These are phyloP conservation scores for Asteroscopus sphinx DNA, from an alignment of 2,888 invertebrate species.

Conservation along the genomic window DNA sequence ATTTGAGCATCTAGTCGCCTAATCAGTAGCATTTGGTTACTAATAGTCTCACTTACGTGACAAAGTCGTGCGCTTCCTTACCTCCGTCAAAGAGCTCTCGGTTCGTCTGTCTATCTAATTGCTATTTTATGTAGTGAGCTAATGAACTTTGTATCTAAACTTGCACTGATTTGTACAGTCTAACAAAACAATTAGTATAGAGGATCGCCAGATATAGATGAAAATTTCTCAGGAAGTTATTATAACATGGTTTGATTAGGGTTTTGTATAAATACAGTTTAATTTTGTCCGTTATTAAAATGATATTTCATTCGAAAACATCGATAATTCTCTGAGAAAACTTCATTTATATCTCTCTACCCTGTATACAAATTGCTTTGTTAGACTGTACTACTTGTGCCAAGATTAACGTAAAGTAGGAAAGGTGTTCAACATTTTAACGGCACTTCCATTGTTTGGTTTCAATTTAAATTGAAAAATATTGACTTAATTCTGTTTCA, in stretches of 20 bases:
- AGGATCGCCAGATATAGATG: too few species aligned
- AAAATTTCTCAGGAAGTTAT: too few species aligned
- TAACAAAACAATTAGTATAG: too few species aligned
- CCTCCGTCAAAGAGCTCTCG: slow-evolving; percentile 39
- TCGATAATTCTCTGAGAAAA: too few species aligned
- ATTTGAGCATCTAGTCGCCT: slow-evolving; percentile 4
- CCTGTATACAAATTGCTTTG: too few species aligned
- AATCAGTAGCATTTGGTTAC: slow-evolving; percentile 10
- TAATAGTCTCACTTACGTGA: slow-evolving; percentile 9
- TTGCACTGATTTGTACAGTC: slow-evolving; percentile 55
- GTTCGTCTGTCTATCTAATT: slow-evolving; percentile 66
- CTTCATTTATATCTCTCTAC: too few species aligned
- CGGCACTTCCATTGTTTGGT: not conserved
- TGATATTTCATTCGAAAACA: too few species aligned
- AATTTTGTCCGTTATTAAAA: too few species aligned
- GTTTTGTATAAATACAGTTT: too few species aligned
- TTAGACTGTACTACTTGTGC: slow-evolving; percentile 52
- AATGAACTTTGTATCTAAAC: slow-evolving; percentile 67
- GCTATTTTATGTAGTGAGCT: slow-evolving; percentile 77
- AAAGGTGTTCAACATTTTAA: not conserved
- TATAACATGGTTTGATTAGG: too few species aligned
- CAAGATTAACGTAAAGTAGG: slow-evolving; percentile 58
- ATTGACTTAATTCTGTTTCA: too few species aligned
- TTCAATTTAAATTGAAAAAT: not conserved
- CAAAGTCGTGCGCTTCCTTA: slow-evolving; percentile 31